Conservation (phyloP, 2,888 invertebrate genomes). For the Melanotus villosus region DNA sequence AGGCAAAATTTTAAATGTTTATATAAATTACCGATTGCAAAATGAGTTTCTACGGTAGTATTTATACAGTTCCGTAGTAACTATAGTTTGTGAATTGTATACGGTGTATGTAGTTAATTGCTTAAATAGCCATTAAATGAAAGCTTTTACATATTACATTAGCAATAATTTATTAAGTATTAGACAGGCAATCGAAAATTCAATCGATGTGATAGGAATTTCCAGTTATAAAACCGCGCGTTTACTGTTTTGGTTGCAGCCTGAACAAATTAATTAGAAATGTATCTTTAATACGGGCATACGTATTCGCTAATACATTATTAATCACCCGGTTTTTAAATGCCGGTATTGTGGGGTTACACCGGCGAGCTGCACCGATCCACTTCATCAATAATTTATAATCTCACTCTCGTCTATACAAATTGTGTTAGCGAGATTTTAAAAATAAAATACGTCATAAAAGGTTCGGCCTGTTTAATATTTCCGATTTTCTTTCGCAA, state of each 20-base stretch:
- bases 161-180: too few relatives aligned
- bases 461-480: conserved; percentile 22
- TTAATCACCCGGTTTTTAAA: conserved; percentile 41
- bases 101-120: too few relatives aligned
- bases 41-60: too few relatives aligned
- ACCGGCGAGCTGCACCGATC: conserved; percentile 26
- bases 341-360: conserved; percentile 24
- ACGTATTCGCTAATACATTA: conserved; percentile 27
- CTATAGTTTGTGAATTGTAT: too few relatives aligned
- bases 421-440: conserved; percentile 29
- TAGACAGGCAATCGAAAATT: too few relatives aligned
- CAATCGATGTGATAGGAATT: too few relatives aligned
- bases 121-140: too few relatives aligned
- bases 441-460: conserved; percentile 22
- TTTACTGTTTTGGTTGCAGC: background rate
- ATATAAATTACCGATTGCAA: too few relatives aligned
- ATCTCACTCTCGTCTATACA: conserved; percentile 22
- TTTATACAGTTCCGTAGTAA: too few relatives aligned
- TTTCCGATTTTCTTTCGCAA: conserved; percentile 22
- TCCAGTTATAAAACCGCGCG: too few relatives aligned
- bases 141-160: too few relatives aligned
- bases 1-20: too few relatives aligned
- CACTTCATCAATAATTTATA: conserved; percentile 30
- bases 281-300: conserved; percentile 35
- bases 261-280: conserved; percentile 25